Conservation (phyloP, 2,888 invertebrate species). For the Lamellibrachia columna region DNA sequence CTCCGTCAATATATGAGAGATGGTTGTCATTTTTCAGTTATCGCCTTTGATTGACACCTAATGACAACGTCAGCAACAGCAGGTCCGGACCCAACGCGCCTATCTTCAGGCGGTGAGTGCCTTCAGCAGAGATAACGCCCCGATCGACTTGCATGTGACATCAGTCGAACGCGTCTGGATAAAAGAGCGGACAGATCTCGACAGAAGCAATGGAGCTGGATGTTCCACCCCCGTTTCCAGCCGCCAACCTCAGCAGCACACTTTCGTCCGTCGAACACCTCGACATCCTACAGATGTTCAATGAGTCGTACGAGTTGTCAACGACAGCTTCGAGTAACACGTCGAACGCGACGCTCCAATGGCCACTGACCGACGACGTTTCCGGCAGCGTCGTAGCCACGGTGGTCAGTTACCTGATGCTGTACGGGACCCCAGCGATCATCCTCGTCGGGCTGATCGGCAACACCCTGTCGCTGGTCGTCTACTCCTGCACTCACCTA, state of each 20-base stretch:
- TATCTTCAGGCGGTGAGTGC: not conserved
- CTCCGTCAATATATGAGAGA: not conserved
- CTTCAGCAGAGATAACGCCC: not conserved
- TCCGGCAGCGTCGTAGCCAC: not conserved
- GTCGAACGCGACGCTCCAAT: not conserved
- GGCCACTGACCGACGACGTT: not conserved
- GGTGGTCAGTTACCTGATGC: not conserved
- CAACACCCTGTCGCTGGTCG: constrained; percentile 38
- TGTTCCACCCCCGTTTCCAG: not conserved
- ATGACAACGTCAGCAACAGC: not conserved
- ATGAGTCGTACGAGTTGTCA: not conserved
- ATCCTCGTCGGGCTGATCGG: constrained; percentile 29
- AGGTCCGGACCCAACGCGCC: not conserved
- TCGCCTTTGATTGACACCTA: not conserved
- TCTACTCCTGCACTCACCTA: constrained; percentile 40
- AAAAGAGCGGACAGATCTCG: not conserved
- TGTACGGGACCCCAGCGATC: not conserved
- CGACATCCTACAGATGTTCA: not conserved
- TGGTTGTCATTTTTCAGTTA: not conserved
- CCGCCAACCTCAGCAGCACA: not conserved
- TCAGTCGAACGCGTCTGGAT: not conserved
- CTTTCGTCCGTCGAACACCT: not conserved
- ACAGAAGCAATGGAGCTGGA: not conserved
- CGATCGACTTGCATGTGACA: not conserved
- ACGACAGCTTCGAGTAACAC: not conserved